A percentile compares a stretch with the other conserved stretches of the same genome.
These are phyloP conservation scores for Myxocyprinus asiaticus DNA, from an alignment of 2,113 vertebrate genomes.

Conservation along the genomic window DNA sequence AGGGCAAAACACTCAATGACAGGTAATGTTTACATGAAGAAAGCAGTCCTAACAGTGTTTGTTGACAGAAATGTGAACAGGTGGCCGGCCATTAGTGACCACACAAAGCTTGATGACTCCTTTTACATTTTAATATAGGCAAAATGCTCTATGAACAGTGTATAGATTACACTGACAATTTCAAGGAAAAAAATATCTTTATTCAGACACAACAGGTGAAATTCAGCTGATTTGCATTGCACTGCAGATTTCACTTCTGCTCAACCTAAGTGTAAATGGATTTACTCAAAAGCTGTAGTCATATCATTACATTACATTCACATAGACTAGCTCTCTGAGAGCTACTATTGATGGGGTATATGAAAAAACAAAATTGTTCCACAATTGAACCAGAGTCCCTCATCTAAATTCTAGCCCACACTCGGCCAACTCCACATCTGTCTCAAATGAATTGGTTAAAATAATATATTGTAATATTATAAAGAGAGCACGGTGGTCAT, in stretches of 20 bases:
- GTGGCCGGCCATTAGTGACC: neutral
- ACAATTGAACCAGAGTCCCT: neutral
- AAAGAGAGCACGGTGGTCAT: constrained; percentile 16
- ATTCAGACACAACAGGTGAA: neutral
- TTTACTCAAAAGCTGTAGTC: neutral
- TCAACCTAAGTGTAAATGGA: neutral
- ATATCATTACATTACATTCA: constrained; percentile 12
- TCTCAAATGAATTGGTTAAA: constrained; percentile 53
- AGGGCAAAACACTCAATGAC: neutral
- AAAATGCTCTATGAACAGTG: neutral
- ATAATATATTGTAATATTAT: constrained; percentile 55
- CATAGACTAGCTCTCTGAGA: neutral
- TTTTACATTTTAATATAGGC: too few relatives aligned
- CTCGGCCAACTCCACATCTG: constrained; percentile 24
- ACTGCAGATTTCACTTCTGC: neutral
- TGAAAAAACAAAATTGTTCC: too few relatives aligned
- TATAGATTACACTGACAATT: neutral
- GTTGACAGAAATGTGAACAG: constrained; percentile 2
- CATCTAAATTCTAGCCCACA: constrained; percentile 36
- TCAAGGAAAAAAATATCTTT: neutral
- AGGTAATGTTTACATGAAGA: constrained; percentile 12
- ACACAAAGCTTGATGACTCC: neutral
- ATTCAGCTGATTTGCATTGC: neutral
- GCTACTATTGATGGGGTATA: too few relatives aligned
- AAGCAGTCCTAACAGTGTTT: neutral